phyloP scores from a whole-genome alignment of 1,140 invertebrate species.

The Ceratosolen solmsi region DNA sequence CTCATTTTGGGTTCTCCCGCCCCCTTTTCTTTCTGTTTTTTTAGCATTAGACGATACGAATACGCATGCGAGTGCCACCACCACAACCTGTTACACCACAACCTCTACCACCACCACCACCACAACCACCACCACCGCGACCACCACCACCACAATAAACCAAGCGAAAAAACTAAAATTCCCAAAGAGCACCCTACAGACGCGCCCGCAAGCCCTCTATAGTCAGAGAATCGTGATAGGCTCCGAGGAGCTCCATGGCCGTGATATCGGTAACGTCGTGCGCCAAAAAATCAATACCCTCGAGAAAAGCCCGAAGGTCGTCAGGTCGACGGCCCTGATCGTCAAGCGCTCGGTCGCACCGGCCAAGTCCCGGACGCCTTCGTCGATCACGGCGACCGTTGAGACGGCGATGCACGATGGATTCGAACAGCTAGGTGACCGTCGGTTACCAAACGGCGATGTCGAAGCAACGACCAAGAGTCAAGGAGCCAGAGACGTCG shows the following conservation, averaged over 20 bases:
- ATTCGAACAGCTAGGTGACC: not conserved
- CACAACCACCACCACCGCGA: slow-evolving; percentile 59
- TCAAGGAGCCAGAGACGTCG: slow-evolving; percentile 1
- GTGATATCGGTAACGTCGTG: slow-evolving; percentile 69
- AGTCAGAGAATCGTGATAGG: slow-evolving; percentile 73
- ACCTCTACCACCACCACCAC: slow-evolving; percentile 49
- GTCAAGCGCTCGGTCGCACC: slow-evolving; percentile 68
- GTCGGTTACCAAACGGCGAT: slow-evolving; percentile 12
- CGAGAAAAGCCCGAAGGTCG: slow-evolving; percentile 68
- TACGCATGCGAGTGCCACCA: slow-evolving; percentile 72
- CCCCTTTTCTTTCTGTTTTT: slow-evolving; percentile 71
- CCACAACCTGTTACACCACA: slow-evolving; percentile 58
- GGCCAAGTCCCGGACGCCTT: slow-evolving; percentile 50
- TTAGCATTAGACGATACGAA: slow-evolving; percentile 74
- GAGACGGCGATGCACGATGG: not conserved
- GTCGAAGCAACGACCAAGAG: not conserved
- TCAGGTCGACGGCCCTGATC: slow-evolving; percentile 70
- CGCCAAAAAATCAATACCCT: slow-evolving; percentile 67
- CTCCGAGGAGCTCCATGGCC: slow-evolving; percentile 68
- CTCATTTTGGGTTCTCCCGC: slow-evolving; percentile 69
- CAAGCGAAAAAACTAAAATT: slow-evolving; percentile 65
- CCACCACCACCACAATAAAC: slow-evolving; percentile 65
- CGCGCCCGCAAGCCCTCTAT: slow-evolving; percentile 68
- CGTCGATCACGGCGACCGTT: slow-evolving; percentile 16
- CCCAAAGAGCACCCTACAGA: slow-evolving; percentile 67